These are phyloP conservation scores for Tetramorium bicarinatum DNA, from an alignment of 2,888 invertebrate species.

Conservation along the genomic window DNA sequence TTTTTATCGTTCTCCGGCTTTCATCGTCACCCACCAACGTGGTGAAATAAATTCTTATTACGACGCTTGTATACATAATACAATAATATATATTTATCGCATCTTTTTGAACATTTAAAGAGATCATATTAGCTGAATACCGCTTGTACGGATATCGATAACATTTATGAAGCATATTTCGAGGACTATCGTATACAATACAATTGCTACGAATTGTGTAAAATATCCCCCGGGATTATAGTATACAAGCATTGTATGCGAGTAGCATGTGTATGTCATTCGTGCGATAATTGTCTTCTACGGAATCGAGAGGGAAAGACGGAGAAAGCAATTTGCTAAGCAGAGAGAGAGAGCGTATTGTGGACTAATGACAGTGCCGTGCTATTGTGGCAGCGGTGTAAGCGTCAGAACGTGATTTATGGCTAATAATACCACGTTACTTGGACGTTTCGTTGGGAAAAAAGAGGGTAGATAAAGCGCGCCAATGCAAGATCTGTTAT, in stretches of 20 bases:
- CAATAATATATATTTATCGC: background rate
- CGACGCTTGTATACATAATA: background rate
- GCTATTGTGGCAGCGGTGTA: slow-evolving; percentile 33
- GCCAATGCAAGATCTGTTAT: slow-evolving; percentile 5
- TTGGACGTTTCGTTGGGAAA: slow-evolving; percentile 1
- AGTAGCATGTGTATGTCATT: slow-evolving; percentile 9
- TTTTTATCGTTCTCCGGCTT: background rate
- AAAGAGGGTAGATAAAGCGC: slow-evolving; percentile 26
- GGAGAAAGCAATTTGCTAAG: slow-evolving; percentile 37
- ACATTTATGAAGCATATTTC: background rate
- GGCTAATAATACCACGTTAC: slow-evolving; percentile 49
- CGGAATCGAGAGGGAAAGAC: background rate
- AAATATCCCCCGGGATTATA: slow-evolving; percentile 1
- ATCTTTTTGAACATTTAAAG: background rate
- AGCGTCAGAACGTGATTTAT: slow-evolving; percentile 49
- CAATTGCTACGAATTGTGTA: background rate
- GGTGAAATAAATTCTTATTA: background rate
- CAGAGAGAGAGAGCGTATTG: slow-evolving; percentile 23
- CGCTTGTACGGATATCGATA: background rate
- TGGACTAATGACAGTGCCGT: slow-evolving; percentile 37
- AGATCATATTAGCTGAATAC: background rate
- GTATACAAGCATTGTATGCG: slow-evolving; percentile 2
- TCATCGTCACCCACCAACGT: background rate
- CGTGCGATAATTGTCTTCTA: slow-evolving; percentile 29
- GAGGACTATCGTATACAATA: background rate